Conservation (phyloP, 2,113 vertebrate genomes). For the Chloropsis cyanopogon region DNA sequence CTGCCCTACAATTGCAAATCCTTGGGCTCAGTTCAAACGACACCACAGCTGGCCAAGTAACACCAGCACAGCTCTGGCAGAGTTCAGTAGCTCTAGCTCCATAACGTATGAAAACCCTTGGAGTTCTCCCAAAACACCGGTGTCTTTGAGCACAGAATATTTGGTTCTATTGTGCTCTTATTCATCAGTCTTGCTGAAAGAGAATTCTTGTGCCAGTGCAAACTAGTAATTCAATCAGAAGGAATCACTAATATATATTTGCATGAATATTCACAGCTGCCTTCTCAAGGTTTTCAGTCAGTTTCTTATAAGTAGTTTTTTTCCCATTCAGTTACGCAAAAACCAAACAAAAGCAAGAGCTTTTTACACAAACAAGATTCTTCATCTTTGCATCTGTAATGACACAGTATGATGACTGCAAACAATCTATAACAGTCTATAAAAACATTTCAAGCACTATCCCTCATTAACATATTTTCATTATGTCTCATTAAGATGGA, state of each 20-base stretch:
- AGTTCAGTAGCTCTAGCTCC: not conserved
- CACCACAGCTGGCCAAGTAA: not conserved
- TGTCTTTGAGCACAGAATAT: not conserved
- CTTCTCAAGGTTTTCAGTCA: not conserved
- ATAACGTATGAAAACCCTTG: not conserved
- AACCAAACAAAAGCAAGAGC: not conserved
- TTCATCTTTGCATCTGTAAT: not conserved
- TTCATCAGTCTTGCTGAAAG: not conserved
- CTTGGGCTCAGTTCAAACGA: not conserved
- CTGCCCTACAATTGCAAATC: not conserved
- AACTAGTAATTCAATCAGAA: not conserved
- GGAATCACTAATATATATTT: not conserved
- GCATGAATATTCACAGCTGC: not conserved
- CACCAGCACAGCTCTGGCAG: not conserved
- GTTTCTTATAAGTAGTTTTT: not conserved
- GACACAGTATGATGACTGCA: not conserved
- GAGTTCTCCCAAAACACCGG: not conserved
- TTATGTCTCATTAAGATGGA: not conserved
- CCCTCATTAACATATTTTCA: not conserved
- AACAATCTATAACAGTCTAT: not conserved
- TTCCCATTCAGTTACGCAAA: not conserved
- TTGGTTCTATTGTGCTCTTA: not conserved
- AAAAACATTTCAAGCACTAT: not conserved
- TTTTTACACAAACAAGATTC: not conserved
- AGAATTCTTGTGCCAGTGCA: not conserved